Evolutionary conservation across 1,140 invertebrate genomes (phyloP).

Genomic region (Varroa destructor): DNA sequence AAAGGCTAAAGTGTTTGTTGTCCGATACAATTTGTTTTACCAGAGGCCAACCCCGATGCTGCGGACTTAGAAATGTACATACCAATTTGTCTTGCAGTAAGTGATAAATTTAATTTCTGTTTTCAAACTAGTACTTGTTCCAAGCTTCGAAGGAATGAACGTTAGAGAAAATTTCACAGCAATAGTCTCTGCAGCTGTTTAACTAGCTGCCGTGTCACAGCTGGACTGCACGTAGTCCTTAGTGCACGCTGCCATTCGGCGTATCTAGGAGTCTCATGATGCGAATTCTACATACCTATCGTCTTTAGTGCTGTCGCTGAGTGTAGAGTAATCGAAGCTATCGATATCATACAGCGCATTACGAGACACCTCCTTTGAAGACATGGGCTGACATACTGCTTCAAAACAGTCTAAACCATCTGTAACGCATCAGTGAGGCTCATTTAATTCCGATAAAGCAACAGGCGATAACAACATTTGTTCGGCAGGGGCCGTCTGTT

Average conservation of each 20-base stretch:
- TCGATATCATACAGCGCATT: not conserved
- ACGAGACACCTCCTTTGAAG: not conserved
- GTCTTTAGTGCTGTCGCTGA: not conserved
- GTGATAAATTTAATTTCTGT: too few relatives aligned
- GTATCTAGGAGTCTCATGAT: not conserved
- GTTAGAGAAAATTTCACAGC: too few relatives aligned
- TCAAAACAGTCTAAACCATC: not conserved
- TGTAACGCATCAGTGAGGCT: not conserved
- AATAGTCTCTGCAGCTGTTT: not conserved
- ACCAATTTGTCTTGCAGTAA: too few relatives aligned
- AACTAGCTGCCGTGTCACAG: not conserved
- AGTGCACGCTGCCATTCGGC: not conserved
- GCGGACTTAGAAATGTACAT: too few relatives aligned
- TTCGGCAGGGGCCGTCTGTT: too few relatives aligned
- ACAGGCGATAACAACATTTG: too few relatives aligned
- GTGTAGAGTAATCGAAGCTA: conserved; percentile 2
- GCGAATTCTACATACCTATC: conserved; percentile 13
- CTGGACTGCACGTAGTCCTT: not conserved
- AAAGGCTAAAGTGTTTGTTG: too few relatives aligned
- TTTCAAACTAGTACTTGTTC: too few relatives aligned
- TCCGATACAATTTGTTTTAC: too few relatives aligned
- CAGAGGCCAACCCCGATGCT: too few relatives aligned
- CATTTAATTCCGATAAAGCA: too few relatives aligned
- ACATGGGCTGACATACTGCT: not conserved
- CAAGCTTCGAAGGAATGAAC: too few relatives aligned